Percentiles rank a stretch among this genome's conserved stretches.
Evolutionary conservation across 2,888 invertebrate species (phyloP).

Genomic region (Lithophane semibrunnea): DNA sequence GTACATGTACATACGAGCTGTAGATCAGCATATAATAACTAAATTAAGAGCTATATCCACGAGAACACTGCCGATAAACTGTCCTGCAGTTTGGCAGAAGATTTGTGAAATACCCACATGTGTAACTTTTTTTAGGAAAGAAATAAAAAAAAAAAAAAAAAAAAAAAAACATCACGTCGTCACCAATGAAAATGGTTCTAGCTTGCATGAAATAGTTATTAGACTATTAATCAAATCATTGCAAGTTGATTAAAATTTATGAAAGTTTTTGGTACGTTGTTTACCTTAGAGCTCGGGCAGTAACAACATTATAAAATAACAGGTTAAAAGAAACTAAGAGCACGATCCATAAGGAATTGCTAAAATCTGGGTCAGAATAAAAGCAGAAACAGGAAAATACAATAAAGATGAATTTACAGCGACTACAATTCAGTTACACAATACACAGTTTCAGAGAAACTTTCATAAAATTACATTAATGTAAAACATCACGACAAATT

Average conservation of each 20-base stretch:
- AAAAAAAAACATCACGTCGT: too few relatives aligned
- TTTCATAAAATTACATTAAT: constrained; percentile 25
- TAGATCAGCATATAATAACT: too few relatives aligned
- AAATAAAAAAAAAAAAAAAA: too few relatives aligned
- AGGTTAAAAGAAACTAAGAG: background rate
- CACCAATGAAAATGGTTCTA: constrained; percentile 42
- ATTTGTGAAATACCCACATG: too few relatives aligned
- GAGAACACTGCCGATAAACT: too few relatives aligned
- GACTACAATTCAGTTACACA: background rate
- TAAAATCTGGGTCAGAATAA: constrained; percentile 12
- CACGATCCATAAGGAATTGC: background rate
- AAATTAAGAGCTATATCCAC: too few relatives aligned
- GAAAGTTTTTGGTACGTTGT: background rate
- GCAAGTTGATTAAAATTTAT: constrained; percentile 7
- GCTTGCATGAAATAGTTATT: constrained; percentile 24
- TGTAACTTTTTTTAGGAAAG: too few relatives aligned
- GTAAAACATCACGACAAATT: constrained; percentile 46
- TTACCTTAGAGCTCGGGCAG: background rate
- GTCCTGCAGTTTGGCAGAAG: too few relatives aligned
- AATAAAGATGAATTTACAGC: constrained; percentile 1
- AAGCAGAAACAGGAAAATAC: background rate
- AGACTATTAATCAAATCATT: constrained; percentile 30
- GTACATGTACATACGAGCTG: too few relatives aligned
- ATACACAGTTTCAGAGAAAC: constrained; percentile 18
- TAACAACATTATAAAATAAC: background rate